Evolutionary conservation across 2,113 vertebrate species (phyloP).

Genomic region (Rhombomys opimus): DNA sequence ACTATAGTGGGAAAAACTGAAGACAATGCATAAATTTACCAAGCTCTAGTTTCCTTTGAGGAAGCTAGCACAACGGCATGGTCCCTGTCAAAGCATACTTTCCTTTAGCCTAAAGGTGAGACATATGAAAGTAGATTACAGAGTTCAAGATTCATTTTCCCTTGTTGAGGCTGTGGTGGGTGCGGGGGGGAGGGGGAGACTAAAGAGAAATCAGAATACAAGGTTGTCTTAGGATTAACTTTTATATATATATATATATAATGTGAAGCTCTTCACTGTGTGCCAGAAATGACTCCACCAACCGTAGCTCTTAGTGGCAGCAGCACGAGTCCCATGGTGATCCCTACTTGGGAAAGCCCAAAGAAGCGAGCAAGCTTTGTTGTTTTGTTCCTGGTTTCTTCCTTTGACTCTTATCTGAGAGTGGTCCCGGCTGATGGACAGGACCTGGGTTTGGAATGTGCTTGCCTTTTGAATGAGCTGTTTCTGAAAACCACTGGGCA

Average conservation of each 20-base stretch:
- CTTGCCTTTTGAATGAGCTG: conserved; percentile 25
- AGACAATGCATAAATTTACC: not conserved
- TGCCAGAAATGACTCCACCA: not conserved
- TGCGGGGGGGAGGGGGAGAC: not conserved
- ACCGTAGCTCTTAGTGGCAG: not conserved
- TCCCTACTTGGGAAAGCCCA: not conserved
- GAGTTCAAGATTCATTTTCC: conserved; percentile 26
- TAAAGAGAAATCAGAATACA: not conserved
- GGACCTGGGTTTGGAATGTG: not conserved
- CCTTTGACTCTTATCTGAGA: not conserved
- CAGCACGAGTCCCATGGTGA: not conserved
- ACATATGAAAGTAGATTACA: not conserved
- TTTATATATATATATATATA: too few species aligned
- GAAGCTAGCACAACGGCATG: not conserved
- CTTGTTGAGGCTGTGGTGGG: not conserved
- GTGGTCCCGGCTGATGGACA: not conserved
- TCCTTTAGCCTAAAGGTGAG: conserved; percentile 3
- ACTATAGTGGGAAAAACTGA: not conserved
- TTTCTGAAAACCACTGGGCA: conserved; percentile 27
- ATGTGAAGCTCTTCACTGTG: not conserved
- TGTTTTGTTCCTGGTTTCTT: conserved; percentile 24
- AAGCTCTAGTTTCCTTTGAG: not conserved
- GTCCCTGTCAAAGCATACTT: not conserved
- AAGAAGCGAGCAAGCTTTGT: not conserved
- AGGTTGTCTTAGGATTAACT: not conserved